Evolutionary conservation across 2,888 invertebrate species (phyloP), one percentile per base, ranked within the genome.

Genomic region (Miltochrista miniata): DNA sequence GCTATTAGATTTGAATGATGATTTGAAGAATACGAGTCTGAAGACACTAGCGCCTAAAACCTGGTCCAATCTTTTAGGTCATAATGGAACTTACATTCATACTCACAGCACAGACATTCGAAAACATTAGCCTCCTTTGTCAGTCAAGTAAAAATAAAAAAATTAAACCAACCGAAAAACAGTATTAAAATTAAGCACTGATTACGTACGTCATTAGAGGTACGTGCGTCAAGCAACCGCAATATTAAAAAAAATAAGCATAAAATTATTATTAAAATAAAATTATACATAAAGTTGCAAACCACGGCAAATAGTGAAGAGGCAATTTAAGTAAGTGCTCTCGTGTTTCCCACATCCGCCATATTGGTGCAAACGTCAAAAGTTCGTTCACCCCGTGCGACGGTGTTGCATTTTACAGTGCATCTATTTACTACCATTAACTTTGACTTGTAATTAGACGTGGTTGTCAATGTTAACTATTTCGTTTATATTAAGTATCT

Each of bases 261-360:
- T 47, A 47, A 51, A 61, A n/a, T 40, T 48, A 64, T 54, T 59
- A 61, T 53, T 57, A 56, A 53, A 68, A 56, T 37, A 54, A 46
- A 54, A 64, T 58, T 59, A 61, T 40, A n/a, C n/a, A 49, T 51
- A 56, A 65, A 49, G 55, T 24, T 47, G 46, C 61, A 59, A 55
- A 44, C 59, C 51, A 48, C 57, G 48, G 61, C 54, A 79, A 75
- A 73, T 71, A 73, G 72, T 76, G 70, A 72, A 79, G 79, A 76
- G 74, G 82, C 81, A 82, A 84, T 87, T 81, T 72, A 72, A 79
- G 69, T 80, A 73, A 84, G 85, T 83, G 81, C 79, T 78, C 80
- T 83, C 63, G 76, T 83, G 72, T 79, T 83, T 85, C 77, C 84
- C 83, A 81, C 76, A 68, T 58, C 71, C 62, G 74, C 80, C 79